Base-by-base conservation (phyloP, 2,797 vertebrate species). In the Enteromius viviparus region DNA sequence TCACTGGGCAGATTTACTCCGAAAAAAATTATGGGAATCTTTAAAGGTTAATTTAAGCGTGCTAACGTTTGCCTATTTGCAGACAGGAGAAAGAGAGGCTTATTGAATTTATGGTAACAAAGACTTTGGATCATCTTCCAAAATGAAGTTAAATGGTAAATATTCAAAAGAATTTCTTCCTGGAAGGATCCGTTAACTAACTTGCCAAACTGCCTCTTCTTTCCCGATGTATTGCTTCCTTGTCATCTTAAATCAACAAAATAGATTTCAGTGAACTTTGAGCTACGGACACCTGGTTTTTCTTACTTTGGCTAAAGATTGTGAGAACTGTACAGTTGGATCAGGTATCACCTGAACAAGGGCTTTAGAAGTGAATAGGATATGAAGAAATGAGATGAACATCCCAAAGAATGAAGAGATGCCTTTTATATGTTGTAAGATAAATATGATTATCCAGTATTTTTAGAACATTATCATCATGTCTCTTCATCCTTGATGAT, bases 211-310 rank as follows among this genome's bases (percentile, higher is more conserved):
- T 77, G 12, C 78, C 85, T 26, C 86, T 86, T 51, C 80, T 74
- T 83, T 81, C 66, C 80, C 76, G 47, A 84, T 55, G 78, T 82
- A 85, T 79, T 82, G 68, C 76, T 89, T 85, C 85, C 78, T 81
- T 84, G 71, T 87, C 85, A 81, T 71, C 84, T 76, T 85, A 84
- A 87, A 87, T 87, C 79, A 85, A 65, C 74, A 83, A 77, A 80
- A 84, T 78, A 62, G 55, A 82, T 68, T 85, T 45, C 72, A 62
- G 29, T 82, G 65, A 87, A 83, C 74, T 87, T 81, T 78, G 19
- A 75, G 45, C 60, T 69, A 51, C 6, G 58, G 34, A 74, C 82
- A 77, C 40, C 45, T 84, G 64, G 23, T 74, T 82, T 85, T 87
- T 83, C 32, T 84, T 26, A 49, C 29, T 47, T 64, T 76, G 60